Percentiles rank a stretch among this genome's conserved stretches.
Conservation (phyloP, 2,888 invertebrate species). For the Alviniconcha strummeri region DNA sequence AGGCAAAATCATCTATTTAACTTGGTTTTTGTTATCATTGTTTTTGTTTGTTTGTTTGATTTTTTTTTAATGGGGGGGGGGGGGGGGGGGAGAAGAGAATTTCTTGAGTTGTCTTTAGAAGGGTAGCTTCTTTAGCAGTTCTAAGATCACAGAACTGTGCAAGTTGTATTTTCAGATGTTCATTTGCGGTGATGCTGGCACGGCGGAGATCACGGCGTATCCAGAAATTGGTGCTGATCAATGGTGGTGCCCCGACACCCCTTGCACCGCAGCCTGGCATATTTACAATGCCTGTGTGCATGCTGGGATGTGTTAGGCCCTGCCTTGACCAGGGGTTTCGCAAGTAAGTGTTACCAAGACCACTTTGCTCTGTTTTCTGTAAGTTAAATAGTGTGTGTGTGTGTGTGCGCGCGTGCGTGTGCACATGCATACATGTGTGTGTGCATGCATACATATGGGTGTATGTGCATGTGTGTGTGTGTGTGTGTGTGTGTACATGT, state of each 20-base stretch:
- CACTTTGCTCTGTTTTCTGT: neutral
- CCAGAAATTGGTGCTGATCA: constrained; percentile 80
- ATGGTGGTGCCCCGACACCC: constrained; percentile 82
- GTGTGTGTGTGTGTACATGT: neutral
- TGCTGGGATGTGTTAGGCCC: constrained; percentile 76
- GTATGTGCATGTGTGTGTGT: neutral
- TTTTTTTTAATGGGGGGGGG: no score
- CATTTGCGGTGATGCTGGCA: constrained; percentile 80
- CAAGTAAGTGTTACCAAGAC: constrained; percentile 71
- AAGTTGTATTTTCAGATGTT: constrained; percentile 75
- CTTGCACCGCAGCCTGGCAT: constrained; percentile 78
- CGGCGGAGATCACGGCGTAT: constrained; percentile 78
- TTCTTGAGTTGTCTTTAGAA: no score
- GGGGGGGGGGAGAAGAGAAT: no score
- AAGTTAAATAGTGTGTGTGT: neutral
- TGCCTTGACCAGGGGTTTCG: constrained; percentile 78
- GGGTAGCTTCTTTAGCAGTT: no score
- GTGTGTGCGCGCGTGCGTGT: no score
- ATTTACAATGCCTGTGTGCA: constrained; percentile 74
- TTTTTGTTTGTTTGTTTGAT: no score
- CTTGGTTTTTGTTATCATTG: no score
- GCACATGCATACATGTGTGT: neutral
- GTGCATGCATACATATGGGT: neutral
- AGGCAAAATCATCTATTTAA: no score
- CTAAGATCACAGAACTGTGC: no score